Evolutionary conservation across 2,888 invertebrate species (phyloP), one percentile per base, ranked within the genome.

Genomic region (Brenthis daphne): DNA sequence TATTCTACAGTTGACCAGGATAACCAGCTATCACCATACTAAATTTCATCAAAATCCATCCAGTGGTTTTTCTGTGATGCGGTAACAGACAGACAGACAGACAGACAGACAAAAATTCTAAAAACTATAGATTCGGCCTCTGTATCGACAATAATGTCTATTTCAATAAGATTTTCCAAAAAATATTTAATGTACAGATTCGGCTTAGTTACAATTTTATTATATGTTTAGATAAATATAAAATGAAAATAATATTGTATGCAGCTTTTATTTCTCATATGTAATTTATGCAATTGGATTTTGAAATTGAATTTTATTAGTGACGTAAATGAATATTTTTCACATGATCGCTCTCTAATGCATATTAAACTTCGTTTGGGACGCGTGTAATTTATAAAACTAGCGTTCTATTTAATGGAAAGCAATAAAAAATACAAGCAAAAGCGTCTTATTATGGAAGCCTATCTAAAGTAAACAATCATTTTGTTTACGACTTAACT

Each of bases 401-500:
- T 33, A 3, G 14, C 16, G 16, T n/a, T 16, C 14, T 29, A n/a
- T 29, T 37, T 57, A n/a, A 37, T 37, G 4, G n/a, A 20, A 4
- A 54, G 16, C 16, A 3, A 20, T 24, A 20, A 8, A 20, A 20
- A 5, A 14, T 11, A 29, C 11, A 24, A 12, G 11, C n/a, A 14
- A n/a, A 11, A 48, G 12, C 16, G 12, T 29, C 14, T 24, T 12
- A 54, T 54, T 29, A 50, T 29, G 11, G 29, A 58, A 48, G 8
- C 48, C 29, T 65, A 57, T 67, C 64, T 68, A 16, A 57, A 37
- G 8, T 50, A 61, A 65, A 65, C 57, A 50, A 24, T 54, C 56
- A n/a, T 54, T n/a, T 61, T 57, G 24, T 68, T 68, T 57, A 57
- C 65, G 16, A 20, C 50, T 37, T 47, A 50, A 33, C 16, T 61